A percentile compares a stretch with the other conserved stretches of the same genome.
phyloP scores from a whole-genome alignment of 1,140 invertebrate genomes.

The Sweltsa coloradensis region DNA sequence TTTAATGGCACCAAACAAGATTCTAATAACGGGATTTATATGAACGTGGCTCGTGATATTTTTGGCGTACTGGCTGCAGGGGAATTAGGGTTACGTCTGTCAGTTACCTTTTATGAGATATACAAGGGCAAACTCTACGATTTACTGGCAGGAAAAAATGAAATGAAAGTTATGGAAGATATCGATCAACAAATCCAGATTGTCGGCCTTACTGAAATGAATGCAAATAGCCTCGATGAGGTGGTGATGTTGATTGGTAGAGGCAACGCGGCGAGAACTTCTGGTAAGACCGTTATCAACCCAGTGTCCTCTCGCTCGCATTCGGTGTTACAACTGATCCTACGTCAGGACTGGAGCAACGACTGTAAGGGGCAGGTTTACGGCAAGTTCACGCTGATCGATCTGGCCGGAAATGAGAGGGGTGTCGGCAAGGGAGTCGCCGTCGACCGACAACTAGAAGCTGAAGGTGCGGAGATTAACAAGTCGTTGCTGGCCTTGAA shows the following conservation, averaged over 20 bases:
- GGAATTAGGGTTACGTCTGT: too few relatives aligned
- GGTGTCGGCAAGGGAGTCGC: slow-evolving; percentile 57
- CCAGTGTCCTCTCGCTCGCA: slow-evolving; percentile 77
- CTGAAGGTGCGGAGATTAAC: slow-evolving; percentile 73
- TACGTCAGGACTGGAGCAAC: too few relatives aligned
- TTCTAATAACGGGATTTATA: slow-evolving; percentile 59
- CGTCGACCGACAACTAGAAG: slow-evolving; percentile 30
- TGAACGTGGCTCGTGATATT: slow-evolving; percentile 42
- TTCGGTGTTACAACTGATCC: slow-evolving; percentile 74
- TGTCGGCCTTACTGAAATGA: slow-evolving; percentile 65
- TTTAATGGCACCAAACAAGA: slow-evolving; percentile 62
- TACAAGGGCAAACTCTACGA: too few relatives aligned
- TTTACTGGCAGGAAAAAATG: slow-evolving; percentile 47
- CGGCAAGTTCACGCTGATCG: slow-evolving; percentile 69
- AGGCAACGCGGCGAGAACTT: slow-evolving; percentile 56
- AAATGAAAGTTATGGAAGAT: slow-evolving; percentile 53
- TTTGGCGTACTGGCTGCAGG: too few relatives aligned
- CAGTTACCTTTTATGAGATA: too few relatives aligned
- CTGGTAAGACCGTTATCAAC: slow-evolving; percentile 75
- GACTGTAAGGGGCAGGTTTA: slow-evolving; percentile 35
- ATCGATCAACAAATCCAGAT: slow-evolving; percentile 58
- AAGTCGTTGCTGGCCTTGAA: slow-evolving; percentile 64
- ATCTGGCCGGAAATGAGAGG: slow-evolving; percentile 65
- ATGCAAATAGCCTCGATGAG: slow-evolving; percentile 59
- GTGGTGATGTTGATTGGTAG: slow-evolving; percentile 65